phyloP scores from a whole-genome alignment of 2,797 vertebrate species.

The Xerus rutilus region DNA sequence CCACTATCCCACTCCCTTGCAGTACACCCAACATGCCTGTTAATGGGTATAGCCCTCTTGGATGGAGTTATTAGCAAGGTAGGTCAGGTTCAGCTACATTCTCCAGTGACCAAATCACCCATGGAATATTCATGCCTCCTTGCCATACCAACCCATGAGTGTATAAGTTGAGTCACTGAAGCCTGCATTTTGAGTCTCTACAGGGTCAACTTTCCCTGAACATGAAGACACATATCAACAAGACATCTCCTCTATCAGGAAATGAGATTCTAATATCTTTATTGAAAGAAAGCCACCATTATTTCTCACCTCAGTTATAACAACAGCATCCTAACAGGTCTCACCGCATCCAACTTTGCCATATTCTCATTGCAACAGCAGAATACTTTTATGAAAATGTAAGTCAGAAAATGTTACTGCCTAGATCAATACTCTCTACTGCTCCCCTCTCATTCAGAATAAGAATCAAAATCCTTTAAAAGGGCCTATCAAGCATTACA shows the following conservation, averaged over 20 bases:
- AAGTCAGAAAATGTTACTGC: background rate
- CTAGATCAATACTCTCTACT: background rate
- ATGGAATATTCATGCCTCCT: background rate
- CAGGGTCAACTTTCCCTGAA: background rate
- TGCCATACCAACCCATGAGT: background rate
- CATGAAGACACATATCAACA: background rate
- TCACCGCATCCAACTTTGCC: background rate
- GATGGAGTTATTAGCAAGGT: background rate
- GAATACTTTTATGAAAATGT: background rate
- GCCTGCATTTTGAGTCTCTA: background rate
- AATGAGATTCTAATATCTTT: background rate
- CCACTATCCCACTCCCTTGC: background rate
- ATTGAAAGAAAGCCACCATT: background rate
- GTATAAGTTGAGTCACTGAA: background rate
- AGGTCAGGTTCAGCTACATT: background rate
- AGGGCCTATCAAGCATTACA: background rate
- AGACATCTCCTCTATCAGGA: background rate
- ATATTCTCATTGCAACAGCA: background rate
- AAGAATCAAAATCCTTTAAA: slow-evolving; percentile 34
- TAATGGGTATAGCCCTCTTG: background rate
- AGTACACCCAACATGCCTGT: background rate
- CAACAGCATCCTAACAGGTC: background rate
- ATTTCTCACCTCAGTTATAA: background rate
- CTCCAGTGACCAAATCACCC: background rate
- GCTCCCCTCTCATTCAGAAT: background rate